phyloP scores from a whole-genome alignment of 2,888 invertebrate species.

The Eumacrocentrus americanus region DNA sequence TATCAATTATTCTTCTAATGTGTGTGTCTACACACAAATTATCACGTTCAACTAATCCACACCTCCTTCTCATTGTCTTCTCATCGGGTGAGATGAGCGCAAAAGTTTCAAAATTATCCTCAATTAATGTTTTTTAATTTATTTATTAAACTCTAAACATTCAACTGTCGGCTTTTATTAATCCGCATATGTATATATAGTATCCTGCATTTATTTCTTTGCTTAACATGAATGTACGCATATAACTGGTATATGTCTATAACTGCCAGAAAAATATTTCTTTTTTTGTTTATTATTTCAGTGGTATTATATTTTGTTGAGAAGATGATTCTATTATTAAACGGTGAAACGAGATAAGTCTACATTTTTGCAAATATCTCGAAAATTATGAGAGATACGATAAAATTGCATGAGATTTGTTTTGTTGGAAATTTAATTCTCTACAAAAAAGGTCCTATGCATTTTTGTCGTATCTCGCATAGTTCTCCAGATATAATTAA shows the following conservation, averaged over 20 bases:
- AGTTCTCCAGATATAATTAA: no score
- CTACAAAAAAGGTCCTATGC: no score
- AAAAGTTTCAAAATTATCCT: slow-evolving; percentile 33
- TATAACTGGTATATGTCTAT: background rate
- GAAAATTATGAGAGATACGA: no score
- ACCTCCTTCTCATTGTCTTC: slow-evolving; percentile 12
- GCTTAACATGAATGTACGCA: slow-evolving; percentile 1
- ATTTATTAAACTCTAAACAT: slow-evolving; percentile 12
- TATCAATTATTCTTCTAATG: slow-evolving; percentile 18
- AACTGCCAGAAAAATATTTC: slow-evolving; percentile 12
- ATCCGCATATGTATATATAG: slow-evolving; percentile 5
- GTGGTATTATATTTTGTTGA: background rate
- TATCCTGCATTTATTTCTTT: slow-evolving; percentile 5
- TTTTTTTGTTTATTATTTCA: background rate
- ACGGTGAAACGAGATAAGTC: no score
- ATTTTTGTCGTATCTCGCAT: no score
- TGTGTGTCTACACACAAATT: slow-evolving; percentile 26
- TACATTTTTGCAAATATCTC: no score
- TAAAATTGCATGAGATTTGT: no score
- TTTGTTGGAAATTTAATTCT: no score
- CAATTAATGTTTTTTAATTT: slow-evolving; percentile 16
- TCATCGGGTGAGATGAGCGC: slow-evolving; percentile 35
- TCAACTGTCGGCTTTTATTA: slow-evolving; percentile 16
- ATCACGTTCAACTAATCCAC: slow-evolving; percentile 29
- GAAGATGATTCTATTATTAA: no score